Conservation (phyloP, 2,797 vertebrate genomes). For the Erethizon dorsatum region DNA sequence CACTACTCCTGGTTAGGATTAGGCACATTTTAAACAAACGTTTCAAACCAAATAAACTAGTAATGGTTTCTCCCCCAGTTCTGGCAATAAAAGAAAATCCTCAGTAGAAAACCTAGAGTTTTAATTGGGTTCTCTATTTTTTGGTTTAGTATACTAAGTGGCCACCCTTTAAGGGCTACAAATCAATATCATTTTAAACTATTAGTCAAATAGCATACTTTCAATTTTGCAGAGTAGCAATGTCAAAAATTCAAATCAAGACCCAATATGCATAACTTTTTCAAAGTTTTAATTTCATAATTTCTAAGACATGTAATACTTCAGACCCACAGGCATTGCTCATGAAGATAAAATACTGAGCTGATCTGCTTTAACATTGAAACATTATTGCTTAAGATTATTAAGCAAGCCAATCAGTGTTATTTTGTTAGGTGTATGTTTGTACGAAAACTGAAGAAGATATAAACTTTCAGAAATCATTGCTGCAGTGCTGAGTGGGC, state of each 20-base stretch:
- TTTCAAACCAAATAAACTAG: conserved; percentile 11
- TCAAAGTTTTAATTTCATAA: conserved; percentile 7
- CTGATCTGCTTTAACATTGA: conserved; percentile 39
- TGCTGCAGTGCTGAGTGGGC: background rate
- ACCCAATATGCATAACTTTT: conserved; percentile 46
- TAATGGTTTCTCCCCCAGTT: background rate
- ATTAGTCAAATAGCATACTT: background rate
- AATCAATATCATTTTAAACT: conserved; percentile 59
- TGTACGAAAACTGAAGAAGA: background rate
- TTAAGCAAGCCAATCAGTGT: background rate
- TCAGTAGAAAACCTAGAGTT: background rate
- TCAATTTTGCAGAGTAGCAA: conserved; percentile 27
- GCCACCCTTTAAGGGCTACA: background rate
- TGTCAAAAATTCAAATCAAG: conserved; percentile 38
- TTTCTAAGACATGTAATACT: conserved; percentile 3
- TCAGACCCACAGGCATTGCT: background rate
- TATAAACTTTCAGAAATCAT: background rate
- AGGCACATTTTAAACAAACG: conserved; percentile 40
- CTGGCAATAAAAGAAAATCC: conserved; percentile 42
- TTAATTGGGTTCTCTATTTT: background rate
- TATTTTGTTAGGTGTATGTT: background rate
- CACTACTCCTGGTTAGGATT: background rate
- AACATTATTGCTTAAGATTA: background rate
- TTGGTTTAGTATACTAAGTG: background rate
- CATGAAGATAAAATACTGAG: conserved; percentile 23